Conservation (phyloP, 2,113 vertebrate species). For the Casuarius casuarius region DNA sequence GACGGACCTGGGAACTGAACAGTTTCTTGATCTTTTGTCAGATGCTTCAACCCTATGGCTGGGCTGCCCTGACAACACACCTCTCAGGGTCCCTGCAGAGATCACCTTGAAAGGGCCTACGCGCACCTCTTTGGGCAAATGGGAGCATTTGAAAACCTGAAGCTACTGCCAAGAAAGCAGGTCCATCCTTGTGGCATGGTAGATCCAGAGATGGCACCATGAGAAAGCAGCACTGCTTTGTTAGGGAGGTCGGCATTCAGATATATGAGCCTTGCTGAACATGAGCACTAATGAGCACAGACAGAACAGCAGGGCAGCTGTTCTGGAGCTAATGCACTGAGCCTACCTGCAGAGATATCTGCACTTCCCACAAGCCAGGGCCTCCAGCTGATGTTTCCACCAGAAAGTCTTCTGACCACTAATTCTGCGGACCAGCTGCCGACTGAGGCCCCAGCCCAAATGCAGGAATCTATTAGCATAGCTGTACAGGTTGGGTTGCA, state of each 20-base stretch:
- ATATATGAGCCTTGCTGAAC: neutral
- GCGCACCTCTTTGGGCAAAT: rapidly evolving
- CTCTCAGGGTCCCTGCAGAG: neutral
- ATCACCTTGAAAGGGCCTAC: neutral
- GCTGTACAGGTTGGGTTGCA: neutral
- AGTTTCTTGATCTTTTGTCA: neutral
- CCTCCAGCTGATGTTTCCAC: neutral
- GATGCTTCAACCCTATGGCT: neutral
- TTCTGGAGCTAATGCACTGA: neutral
- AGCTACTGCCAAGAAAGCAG: neutral
- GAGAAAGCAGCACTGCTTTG: neutral
- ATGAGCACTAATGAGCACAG: neutral
- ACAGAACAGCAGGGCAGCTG: neutral
- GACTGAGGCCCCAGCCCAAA: neutral
- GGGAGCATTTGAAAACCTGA: neutral
- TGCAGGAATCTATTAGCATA: neutral
- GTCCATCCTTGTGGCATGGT: rapidly evolving
- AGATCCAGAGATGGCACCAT: neutral
- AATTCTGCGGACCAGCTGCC: neutral
- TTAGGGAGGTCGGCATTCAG: neutral
- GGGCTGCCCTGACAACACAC: neutral
- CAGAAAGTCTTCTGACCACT: neutral
- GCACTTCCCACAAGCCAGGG: neutral
- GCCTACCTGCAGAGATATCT: neutral
- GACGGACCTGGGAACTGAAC: neutral